phyloP scores from a whole-genome alignment of 2,113 vertebrate genomes.

The Scolopax mira region DNA sequence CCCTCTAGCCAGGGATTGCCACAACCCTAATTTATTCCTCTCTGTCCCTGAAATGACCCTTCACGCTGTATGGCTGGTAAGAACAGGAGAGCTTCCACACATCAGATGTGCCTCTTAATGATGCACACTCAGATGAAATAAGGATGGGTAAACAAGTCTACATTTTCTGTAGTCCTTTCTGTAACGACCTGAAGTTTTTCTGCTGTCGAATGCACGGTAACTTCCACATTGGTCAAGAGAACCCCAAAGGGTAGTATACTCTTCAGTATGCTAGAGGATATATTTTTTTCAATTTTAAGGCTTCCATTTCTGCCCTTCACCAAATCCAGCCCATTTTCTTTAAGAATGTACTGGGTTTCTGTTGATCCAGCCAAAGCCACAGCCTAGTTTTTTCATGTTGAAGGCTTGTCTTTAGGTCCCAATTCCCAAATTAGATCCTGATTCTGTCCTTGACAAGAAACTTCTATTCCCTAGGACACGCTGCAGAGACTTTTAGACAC shows the following conservation, averaged over 20 bases:
- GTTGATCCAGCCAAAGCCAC: not conserved
- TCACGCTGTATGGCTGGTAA: not conserved
- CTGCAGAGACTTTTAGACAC: not conserved
- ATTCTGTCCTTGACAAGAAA: not conserved
- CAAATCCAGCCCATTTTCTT: not conserved
- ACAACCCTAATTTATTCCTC: not conserved
- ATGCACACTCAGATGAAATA: not conserved
- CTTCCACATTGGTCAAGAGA: not conserved
- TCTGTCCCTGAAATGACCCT: not conserved
- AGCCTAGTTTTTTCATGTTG: not conserved
- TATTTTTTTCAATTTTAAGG: not conserved
- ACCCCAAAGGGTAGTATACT: not conserved
- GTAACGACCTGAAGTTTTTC: not conserved
- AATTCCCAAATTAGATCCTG: not conserved
- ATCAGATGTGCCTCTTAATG: not conserved
- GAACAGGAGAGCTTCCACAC: not conserved
- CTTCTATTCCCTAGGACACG: not conserved
- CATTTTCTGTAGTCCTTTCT: not conserved
- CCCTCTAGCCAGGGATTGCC: not conserved
- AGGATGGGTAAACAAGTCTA: not conserved
- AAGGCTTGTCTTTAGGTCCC: not conserved
- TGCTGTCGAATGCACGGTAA: fast-evolving
- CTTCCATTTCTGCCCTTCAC: not conserved
- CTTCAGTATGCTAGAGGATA: not conserved
- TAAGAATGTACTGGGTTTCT: not conserved